Conservation (phyloP, 2,113 vertebrate genomes). For the Varanus salvator region DNA sequence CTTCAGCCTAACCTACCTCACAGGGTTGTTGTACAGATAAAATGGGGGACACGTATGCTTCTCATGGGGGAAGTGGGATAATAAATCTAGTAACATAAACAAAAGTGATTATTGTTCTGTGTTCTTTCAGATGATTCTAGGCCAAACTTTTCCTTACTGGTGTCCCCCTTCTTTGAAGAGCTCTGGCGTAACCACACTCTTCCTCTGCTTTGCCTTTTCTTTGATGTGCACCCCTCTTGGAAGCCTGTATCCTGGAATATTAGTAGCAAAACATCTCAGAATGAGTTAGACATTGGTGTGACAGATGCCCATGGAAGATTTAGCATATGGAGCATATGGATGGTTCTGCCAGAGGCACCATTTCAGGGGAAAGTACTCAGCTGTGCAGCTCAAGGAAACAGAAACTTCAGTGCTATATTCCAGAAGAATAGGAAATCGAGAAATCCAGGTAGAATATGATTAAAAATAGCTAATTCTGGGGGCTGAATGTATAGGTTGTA, state of each 20-base stretch:
- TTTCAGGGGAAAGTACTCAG: conserved; percentile 2
- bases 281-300: no score
- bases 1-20: no score
- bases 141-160: background rate
- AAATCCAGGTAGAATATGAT: background rate
- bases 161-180: background rate
- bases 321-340: background rate
- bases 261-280: background rate
- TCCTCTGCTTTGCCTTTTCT: background rate
- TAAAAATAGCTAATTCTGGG: background rate
- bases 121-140: background rate
- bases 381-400: background rate
- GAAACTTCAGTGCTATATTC: background rate
- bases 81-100: background rate
- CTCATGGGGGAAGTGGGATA: background rate
- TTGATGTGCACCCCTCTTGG: background rate
- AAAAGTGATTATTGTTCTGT: background rate
- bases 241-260: background rate
- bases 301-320: background rate
- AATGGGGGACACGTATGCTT: background rate
- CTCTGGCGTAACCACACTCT: background rate
- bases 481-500: no score
- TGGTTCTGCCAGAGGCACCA: background rate
- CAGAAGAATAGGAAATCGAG: no score
- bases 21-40: background rate